These are phyloP conservation scores for Ommatoiulus sabulosus DNA, from an alignment of 2,888 invertebrate genomes.

Conservation along the genomic window DNA sequence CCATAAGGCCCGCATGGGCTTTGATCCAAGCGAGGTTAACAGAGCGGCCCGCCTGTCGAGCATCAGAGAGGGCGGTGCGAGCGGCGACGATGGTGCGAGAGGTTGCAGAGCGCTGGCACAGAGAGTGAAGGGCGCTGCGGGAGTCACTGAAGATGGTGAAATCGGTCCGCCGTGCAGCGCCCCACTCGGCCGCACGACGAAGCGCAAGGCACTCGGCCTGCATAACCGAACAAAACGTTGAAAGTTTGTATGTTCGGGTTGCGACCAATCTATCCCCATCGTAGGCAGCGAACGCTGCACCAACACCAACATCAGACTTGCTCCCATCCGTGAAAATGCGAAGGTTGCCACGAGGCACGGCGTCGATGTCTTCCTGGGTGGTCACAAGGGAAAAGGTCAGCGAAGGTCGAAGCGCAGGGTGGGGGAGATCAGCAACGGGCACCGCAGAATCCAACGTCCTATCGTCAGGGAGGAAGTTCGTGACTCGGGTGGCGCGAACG, in stretches of 20 bases:
- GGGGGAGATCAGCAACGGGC: not conserved
- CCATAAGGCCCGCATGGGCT: not conserved
- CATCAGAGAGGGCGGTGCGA: accelerated
- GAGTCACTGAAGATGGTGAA: not conserved
- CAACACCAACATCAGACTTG: not conserved
- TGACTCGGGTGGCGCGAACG: not conserved
- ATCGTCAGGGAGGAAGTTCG: not conserved
- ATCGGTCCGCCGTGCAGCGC: not conserved
- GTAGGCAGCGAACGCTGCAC: not conserved
- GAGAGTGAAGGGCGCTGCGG: not conserved
- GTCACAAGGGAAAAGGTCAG: not conserved
- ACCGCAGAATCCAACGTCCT: not conserved
- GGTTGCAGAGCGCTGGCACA: not conserved
- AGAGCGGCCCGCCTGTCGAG: not conserved
- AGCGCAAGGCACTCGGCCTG: not conserved
- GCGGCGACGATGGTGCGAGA: too few species aligned
- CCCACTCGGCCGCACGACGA: not conserved
- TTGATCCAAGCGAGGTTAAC: not conserved
- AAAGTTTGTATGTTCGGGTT: not conserved
- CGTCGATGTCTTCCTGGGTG: not conserved
- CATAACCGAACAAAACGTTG: not conserved
- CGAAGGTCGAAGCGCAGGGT: not conserved
- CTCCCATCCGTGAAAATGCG: not conserved
- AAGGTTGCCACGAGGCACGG: not conserved
- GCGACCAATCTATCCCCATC: not conserved